Conservation (phyloP, 2,888 invertebrate species). For the Scrobipalpa costella region DNA sequence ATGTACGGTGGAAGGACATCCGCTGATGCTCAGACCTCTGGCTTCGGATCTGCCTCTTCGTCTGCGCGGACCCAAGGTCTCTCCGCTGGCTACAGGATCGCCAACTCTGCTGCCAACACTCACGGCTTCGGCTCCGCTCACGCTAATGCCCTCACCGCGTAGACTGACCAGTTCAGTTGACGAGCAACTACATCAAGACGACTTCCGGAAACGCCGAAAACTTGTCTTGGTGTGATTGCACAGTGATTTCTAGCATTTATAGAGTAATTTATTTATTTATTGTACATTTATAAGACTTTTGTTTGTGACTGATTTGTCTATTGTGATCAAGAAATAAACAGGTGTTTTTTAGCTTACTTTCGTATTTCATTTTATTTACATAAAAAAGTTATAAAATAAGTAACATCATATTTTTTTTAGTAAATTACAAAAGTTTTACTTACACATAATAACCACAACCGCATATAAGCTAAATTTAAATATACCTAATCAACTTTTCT, state of each 20-base stretch:
- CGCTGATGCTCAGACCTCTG: slow-evolving; percentile 54
- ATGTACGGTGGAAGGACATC: slow-evolving; percentile 45
- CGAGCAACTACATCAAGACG: slow-evolving; percentile 72
- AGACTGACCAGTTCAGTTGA: slow-evolving; percentile 29
- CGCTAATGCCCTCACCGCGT: slow-evolving; percentile 59
- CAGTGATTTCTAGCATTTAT: slow-evolving; percentile 36
- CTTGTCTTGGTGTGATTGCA: slow-evolving; percentile 77
- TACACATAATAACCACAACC: not conserved
- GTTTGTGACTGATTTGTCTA: slow-evolving; percentile 19
- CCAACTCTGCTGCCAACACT: slow-evolving; percentile 58
- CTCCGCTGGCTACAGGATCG: slow-evolving; percentile 53
- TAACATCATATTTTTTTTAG: not conserved
- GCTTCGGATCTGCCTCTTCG: slow-evolving; percentile 58
- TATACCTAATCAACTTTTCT: not conserved
- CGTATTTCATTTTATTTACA: slow-evolving; percentile 3
- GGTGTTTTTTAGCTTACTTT: slow-evolving; percentile 7
- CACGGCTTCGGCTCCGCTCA: slow-evolving; percentile 56
- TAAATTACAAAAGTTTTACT: not conserved
- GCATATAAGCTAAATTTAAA: no score
- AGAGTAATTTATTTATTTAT: slow-evolving; percentile 49
- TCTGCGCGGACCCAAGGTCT: slow-evolving; percentile 55
- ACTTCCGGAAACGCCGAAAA: slow-evolving; percentile 52
- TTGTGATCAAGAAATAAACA: slow-evolving; percentile 31
- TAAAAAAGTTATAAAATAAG: not conserved
- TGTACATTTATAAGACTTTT: slow-evolving; percentile 27